phyloP scores from a whole-genome alignment of 53 echinoderm and acorn worm genomes.

The Holothuria scabra region DNA sequence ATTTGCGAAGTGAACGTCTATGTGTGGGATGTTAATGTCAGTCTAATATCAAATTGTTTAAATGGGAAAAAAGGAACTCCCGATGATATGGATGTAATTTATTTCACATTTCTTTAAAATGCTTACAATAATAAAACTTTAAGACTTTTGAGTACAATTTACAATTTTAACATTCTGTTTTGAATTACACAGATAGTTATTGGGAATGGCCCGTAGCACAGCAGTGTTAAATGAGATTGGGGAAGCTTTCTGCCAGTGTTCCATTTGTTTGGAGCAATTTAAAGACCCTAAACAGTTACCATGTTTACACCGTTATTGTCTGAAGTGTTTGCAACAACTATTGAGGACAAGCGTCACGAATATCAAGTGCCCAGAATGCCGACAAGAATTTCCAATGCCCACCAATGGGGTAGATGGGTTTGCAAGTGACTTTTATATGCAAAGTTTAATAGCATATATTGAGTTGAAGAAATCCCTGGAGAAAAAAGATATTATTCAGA shows the following conservation, averaged over 20 bases:
- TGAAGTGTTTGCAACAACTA: background rate
- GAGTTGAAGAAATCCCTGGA: slow-evolving; percentile 3
- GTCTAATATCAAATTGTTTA: too few species aligned
- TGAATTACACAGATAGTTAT: too few species aligned
- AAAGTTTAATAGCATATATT: slow-evolving; percentile 10
- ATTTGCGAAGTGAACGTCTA: too few species aligned
- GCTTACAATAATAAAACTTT: too few species aligned
- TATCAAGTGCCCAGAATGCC: slow-evolving; percentile 23
- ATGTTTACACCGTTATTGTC: slow-evolving; percentile 27
- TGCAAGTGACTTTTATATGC: slow-evolving; percentile 8
- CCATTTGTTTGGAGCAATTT: slow-evolving; percentile 16
- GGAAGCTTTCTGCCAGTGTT: slow-evolving; percentile 30
- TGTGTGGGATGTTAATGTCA: too few species aligned
- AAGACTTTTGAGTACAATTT: too few species aligned
- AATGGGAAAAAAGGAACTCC: too few species aligned
- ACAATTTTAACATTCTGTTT: too few species aligned
- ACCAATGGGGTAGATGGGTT: slow-evolving; percentile 22
- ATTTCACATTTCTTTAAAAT: too few species aligned
- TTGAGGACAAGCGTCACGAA: background rate
- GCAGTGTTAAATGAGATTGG: slow-evolving; percentile 6
- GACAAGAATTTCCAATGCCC: slow-evolving; percentile 9
- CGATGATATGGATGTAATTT: too few species aligned
- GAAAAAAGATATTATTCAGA: background rate
- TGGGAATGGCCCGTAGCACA: background rate
- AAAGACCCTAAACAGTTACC: slow-evolving; percentile 20